Conservation (phyloP, 2,888 invertebrate genomes). For the Heliconius sara region DNA sequence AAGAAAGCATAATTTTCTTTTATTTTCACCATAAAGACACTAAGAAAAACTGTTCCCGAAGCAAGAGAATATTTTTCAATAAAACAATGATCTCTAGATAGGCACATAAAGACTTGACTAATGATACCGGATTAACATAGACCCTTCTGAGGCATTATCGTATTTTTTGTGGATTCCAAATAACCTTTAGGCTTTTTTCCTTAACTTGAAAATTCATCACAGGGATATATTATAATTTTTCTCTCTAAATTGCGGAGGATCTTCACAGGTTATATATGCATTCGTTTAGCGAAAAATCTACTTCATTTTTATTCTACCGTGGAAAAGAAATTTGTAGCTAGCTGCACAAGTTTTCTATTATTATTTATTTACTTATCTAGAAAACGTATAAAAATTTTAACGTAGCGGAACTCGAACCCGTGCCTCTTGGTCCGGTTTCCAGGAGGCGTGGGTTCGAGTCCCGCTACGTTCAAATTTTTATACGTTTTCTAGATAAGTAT, state of each 20-base stretch:
- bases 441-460: too few species aligned
- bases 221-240: slow-evolving; percentile 21
- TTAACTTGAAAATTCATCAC: slow-evolving; percentile 30
- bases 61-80: slow-evolving; percentile 26
- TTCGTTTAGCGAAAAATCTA: not conserved
- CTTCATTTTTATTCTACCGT: not conserved
- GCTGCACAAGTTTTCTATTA: not conserved
- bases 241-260: slow-evolving; percentile 2
- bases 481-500: too few species aligned
- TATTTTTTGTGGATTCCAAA: slow-evolving; percentile 59
- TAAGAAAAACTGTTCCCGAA: not conserved
- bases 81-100: slow-evolving; percentile 55
- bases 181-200: slow-evolving; percentile 56
- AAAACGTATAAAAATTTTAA: too few species aligned
- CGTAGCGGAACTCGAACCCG: too few species aligned
- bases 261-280: slow-evolving; percentile 12
- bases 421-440: too few species aligned
- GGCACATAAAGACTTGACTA: slow-evolving; percentile 59
- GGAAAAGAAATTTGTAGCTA: not conserved
- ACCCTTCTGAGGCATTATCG: slow-evolving; percentile 60
- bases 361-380: too few species aligned
- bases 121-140: slow-evolving; percentile 64
- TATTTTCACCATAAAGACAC: not conserved
- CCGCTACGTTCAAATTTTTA: too few species aligned
- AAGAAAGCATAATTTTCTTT: not conserved